Percentiles rank a stretch among this genome's conserved stretches.
phyloP scores from a whole-genome alignment of 2,797 vertebrate genomes.

The Botia kubotai region DNA sequence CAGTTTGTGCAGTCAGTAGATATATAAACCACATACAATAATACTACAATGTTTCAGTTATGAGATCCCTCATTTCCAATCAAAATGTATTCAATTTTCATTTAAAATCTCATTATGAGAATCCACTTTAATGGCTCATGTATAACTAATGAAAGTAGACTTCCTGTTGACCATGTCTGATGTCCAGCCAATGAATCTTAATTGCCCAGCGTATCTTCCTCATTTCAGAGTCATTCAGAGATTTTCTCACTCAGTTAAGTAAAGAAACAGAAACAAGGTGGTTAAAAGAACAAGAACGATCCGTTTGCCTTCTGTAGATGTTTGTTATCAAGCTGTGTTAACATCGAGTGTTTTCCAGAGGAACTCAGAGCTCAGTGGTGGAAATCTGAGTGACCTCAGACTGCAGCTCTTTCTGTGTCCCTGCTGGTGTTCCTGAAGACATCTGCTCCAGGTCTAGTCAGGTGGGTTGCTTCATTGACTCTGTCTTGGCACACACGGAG shows the following conservation, averaged over 20 bases:
- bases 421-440: constrained; percentile 50
- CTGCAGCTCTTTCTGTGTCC: constrained; percentile 74
- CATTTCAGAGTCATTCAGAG: not conserved
- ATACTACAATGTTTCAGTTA: not conserved
- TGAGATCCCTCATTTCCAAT: not conserved
- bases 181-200: not conserved
- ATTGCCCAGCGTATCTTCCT: constrained; percentile 7
- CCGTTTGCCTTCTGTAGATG: not conserved
- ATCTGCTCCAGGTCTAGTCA: constrained; percentile 82
- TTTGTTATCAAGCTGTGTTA: not conserved
- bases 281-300: not conserved
- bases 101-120: constrained; percentile 11
- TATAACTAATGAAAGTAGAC: constrained; percentile 8
- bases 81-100: constrained; percentile 1
- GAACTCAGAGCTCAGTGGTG: constrained; percentile 81
- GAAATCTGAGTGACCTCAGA: constrained; percentile 84
- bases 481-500: constrained; percentile 81
- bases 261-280: not conserved
- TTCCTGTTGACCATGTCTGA: not conserved
- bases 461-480: constrained; percentile 75
- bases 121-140: constrained; percentile 10
- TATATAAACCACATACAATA: not conserved
- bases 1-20: not conserved
- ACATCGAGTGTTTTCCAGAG: not conserved
- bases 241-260: not conserved